These are phyloP conservation scores for Drosophila glabriapex DNA, from an alignment of 2,888 invertebrate species.

Conservation along the genomic window DNA sequence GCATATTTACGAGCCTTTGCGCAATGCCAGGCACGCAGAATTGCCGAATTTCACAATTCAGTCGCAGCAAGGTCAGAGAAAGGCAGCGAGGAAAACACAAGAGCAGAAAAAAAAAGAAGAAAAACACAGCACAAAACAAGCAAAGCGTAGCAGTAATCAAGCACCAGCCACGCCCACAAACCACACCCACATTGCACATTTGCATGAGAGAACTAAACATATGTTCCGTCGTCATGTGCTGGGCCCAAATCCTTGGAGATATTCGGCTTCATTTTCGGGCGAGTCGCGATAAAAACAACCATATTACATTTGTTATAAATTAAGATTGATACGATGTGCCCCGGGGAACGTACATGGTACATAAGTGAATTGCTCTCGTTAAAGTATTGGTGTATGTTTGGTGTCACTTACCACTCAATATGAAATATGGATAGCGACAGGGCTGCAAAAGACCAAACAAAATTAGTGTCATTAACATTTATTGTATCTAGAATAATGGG, in stretches of 20 bases:
- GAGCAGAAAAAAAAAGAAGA: too few species aligned
- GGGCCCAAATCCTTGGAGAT: slow-evolving; percentile 58
- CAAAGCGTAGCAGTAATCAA: slow-evolving; percentile 40
- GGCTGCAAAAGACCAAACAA: slow-evolving; percentile 32
- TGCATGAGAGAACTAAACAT: slow-evolving; percentile 37
- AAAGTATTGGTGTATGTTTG: background rate
- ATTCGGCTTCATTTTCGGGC: slow-evolving; percentile 18
- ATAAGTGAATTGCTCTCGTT: slow-evolving; percentile 20
- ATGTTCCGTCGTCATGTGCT: slow-evolving; percentile 32
- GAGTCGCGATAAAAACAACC: slow-evolving; percentile 39
- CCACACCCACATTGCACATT: slow-evolving; percentile 55
- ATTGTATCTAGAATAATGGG: slow-evolving; percentile 18
- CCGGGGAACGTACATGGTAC: slow-evolving; percentile 22
- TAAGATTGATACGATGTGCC: slow-evolving; percentile 70
- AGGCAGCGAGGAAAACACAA: background rate
- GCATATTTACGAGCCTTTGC: slow-evolving; percentile 61
- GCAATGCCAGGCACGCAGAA: slow-evolving; percentile 27
- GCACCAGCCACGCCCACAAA: slow-evolving; percentile 33
- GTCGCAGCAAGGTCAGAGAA: slow-evolving; percentile 4
- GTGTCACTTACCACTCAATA: slow-evolving; percentile 42
- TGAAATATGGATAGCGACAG: slow-evolving; percentile 9
- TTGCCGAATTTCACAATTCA: slow-evolving; percentile 26
- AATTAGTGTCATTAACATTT: slow-evolving; percentile 31
- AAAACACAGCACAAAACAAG: slow-evolving; percentile 30
- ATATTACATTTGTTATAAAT: slow-evolving; percentile 74